Evolutionary conservation across 2,113 vertebrate species (phyloP).

Genomic region (Bos javanicus): DNA sequence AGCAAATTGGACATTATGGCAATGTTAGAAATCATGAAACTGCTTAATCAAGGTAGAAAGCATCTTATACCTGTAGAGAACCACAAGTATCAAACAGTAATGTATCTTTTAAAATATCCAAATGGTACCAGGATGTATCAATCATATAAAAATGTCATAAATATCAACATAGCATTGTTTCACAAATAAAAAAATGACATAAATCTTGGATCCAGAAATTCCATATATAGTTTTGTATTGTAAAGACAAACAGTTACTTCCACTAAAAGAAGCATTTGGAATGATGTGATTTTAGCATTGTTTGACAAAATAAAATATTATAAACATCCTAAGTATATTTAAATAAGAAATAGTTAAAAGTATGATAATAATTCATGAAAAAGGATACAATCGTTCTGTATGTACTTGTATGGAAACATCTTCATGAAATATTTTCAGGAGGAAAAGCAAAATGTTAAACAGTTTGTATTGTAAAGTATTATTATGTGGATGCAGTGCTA

Average conservation of each 20-base stretch:
- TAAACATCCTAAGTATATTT: background rate
- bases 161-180: background rate
- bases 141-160: background rate
- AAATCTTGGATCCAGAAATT: background rate
- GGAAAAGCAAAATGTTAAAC: background rate
- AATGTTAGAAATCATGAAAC: background rate
- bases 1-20: background rate
- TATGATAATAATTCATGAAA: background rate
- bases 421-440: background rate
- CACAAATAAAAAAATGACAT: background rate
- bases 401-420: background rate
- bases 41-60: background rate
- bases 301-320: background rate
- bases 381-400: background rate
- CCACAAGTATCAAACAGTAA: background rate
- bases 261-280: background rate
- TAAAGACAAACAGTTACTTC: background rate
- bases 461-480: background rate
- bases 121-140: background rate
- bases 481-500: background rate
- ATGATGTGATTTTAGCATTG: background rate
- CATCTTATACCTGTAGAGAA: background rate
- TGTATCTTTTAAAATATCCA: background rate
- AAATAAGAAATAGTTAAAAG: background rate
- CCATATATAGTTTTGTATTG: background rate